Evolutionary conservation across 2,888 invertebrate species (phyloP).

Genomic region (Laothoe populi): DNA sequence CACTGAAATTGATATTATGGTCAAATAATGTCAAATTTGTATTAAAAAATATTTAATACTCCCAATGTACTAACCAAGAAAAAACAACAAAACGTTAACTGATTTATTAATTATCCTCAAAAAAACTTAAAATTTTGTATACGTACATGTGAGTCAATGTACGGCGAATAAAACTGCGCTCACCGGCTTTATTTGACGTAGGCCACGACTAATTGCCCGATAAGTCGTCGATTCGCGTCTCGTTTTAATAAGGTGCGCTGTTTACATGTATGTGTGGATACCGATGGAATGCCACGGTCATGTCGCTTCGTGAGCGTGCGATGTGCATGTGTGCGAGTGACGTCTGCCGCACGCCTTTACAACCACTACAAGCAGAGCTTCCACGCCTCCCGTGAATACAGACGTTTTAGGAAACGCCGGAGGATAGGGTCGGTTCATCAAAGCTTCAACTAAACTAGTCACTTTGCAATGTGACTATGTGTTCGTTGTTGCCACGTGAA

Average conservation of each 20-base stretch:
- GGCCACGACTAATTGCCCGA: slow-evolving; percentile 83
- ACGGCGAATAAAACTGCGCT: slow-evolving; percentile 56
- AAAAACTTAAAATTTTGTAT: slow-evolving; percentile 19
- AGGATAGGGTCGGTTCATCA: slow-evolving; percentile 58
- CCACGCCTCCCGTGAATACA: slow-evolving; percentile 51
- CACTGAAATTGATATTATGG: neutral
- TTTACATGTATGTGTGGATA: slow-evolving; percentile 75
- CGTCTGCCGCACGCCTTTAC: slow-evolving; percentile 76
- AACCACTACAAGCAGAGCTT: slow-evolving; percentile 56
- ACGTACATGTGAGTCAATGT: slow-evolving; percentile 61
- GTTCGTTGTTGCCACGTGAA: slow-evolving; percentile 81
- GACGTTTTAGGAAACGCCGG: slow-evolving; percentile 28
- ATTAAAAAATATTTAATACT: neutral
- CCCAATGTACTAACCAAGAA: neutral
- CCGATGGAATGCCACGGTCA: slow-evolving; percentile 83
- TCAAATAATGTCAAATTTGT: neutral
- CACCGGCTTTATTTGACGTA: slow-evolving; percentile 71
- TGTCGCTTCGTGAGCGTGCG: slow-evolving; percentile 56
- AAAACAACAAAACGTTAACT: neutral
- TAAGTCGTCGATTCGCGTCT: slow-evolving; percentile 85
- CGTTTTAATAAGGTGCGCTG: slow-evolving; percentile 84
- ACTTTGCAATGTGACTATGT: slow-evolving; percentile 63
- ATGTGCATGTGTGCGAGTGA: slow-evolving; percentile 72
- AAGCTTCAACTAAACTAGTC: slow-evolving; percentile 57
- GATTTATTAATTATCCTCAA: neutral